Conservation (phyloP, 2,797 vertebrate genomes). For the Novumbra hubbsi region DNA sequence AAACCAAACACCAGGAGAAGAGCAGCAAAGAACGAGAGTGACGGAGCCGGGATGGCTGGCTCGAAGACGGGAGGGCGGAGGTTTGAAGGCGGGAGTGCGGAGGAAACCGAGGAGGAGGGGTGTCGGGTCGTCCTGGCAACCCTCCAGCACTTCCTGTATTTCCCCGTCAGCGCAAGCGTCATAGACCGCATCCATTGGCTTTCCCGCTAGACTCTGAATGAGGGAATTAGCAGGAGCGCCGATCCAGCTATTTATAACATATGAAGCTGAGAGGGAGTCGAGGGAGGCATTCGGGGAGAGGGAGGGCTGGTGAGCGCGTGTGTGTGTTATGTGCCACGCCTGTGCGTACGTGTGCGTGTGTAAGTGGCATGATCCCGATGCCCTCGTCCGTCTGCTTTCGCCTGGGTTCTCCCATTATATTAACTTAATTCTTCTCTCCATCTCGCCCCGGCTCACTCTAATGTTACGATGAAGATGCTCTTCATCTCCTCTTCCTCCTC, state of each 20-base stretch:
- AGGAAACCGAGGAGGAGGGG: conserved; percentile 3
- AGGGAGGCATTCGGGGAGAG: neutral
- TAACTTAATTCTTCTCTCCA: conserved; percentile 19
- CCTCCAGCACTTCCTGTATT: conserved; percentile 58
- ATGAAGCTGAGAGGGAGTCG: neutral
- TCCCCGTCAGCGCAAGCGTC: conserved; percentile 56
- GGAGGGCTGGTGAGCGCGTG: conserved; percentile 13
- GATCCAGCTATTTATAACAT: conserved; percentile 76
- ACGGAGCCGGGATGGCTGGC: neutral
- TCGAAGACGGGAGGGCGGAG: conserved; percentile 28
- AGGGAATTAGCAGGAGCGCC: conserved; percentile 73
- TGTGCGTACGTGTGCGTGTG: conserved; percentile 23
- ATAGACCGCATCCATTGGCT: conserved; percentile 54
- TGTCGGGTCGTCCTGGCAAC: conserved; percentile 58
- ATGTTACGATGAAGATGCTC: too few relatives aligned
- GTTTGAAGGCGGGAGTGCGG: conserved; percentile 23
- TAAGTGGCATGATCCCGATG: conserved; percentile 36
- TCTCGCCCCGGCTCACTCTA: conserved; percentile 8
- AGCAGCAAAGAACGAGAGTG: conserved; percentile 2
- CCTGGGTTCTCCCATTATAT: conserved; percentile 32
- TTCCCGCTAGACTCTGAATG: conserved; percentile 69
- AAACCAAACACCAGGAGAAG: neutral
- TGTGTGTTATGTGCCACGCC: conserved; percentile 4
- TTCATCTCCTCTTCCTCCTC: neutral
- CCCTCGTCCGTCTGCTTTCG: conserved; percentile 25